Percentiles rank a stretch among this genome's conserved stretches.
phyloP scores from a whole-genome alignment of 2,797 vertebrate genomes.

The Sebastes iracundus region DNA sequence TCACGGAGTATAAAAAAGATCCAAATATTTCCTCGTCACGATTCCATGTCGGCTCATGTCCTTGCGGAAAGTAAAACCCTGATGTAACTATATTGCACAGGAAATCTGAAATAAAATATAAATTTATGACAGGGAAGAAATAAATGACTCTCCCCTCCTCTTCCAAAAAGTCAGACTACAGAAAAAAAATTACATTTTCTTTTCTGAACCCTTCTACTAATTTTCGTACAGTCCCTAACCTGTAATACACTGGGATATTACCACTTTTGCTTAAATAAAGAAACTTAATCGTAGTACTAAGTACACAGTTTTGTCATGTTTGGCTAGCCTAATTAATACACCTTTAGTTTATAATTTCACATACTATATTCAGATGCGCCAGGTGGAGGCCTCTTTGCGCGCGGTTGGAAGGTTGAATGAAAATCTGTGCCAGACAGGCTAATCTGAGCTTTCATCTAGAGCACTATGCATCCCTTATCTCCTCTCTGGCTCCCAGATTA shows the following conservation, averaged over 20 bases:
- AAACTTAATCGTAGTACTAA: no score
- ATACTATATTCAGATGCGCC: neutral
- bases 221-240: neutral
- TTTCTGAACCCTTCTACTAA: neutral
- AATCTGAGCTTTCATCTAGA: slow-evolving; percentile 46
- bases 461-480: slow-evolving; percentile 21
- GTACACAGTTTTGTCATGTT: neutral
- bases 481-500: slow-evolving; percentile 5
- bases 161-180: neutral
- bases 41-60: no score
- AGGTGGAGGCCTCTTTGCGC: neutral
- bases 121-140: neutral
- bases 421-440: slow-evolving; percentile 39
- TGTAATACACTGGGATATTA: neutral
- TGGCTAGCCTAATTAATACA: neutral
- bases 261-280: no score
- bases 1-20: no score
- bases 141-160: neutral
- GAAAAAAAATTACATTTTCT: neutral
- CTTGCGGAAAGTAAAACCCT: no score
- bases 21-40: no score
- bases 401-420: slow-evolving; percentile 37
- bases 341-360: neutral
- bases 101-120: neutral
- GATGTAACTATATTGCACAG: neutral